Evolutionary conservation across 2,113 vertebrate species (phyloP).

Genomic region (Pachyramphus minor): DNA sequence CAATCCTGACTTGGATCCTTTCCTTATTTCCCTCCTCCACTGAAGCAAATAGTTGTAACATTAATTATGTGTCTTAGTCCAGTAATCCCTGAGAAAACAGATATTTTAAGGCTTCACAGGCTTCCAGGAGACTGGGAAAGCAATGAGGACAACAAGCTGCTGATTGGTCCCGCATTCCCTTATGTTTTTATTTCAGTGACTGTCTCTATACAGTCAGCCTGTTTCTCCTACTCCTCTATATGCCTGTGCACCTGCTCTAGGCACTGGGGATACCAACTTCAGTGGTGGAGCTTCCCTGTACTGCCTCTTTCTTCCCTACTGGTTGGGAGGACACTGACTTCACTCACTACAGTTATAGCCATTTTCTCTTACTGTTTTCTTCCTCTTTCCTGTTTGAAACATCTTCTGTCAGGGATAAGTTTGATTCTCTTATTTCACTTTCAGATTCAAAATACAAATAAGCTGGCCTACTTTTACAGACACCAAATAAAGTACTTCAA

Average conservation of each 20-base stretch:
- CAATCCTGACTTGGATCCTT: background rate
- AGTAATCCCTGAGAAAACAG: background rate
- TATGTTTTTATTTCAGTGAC: background rate
- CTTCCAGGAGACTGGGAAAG: background rate
- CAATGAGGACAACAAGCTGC: fast-evolving
- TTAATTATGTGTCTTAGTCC: background rate
- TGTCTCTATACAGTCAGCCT: background rate
- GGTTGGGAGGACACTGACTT: background rate
- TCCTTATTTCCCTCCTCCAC: background rate
- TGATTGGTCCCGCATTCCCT: background rate
- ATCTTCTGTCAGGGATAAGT: background rate
- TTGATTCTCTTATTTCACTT: background rate
- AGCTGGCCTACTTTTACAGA: background rate
- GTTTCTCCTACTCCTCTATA: background rate
- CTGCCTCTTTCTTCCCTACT: background rate
- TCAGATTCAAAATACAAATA: background rate
- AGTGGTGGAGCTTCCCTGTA: background rate
- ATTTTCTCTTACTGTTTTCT: background rate
- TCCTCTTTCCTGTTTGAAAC: background rate
- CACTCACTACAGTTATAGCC: background rate
- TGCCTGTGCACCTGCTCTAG: background rate
- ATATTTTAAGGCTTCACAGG: background rate
- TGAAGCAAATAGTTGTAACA: background rate
- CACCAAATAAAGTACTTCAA: background rate
- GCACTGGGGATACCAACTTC: background rate